Percentiles rank a stretch among this genome's conserved stretches.
These are phyloP conservation scores for Leptinotarsa defecta DNA, from an alignment of 1,140 invertebrate genomes.

Conservation along the genomic window DNA sequence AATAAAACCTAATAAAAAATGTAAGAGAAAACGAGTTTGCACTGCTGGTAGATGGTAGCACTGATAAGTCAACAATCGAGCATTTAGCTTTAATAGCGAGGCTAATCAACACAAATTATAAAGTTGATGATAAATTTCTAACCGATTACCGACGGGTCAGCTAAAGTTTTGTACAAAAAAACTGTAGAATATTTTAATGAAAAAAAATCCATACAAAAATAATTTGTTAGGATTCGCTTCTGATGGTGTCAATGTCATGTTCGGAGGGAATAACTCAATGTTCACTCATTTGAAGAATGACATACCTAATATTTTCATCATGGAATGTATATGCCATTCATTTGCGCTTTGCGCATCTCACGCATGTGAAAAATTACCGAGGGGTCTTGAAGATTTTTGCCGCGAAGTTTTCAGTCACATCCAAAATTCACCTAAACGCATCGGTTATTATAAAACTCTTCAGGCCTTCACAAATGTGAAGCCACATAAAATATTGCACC, in stretches of 20 bases:
- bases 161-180: too few species aligned
- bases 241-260: slow-evolving; percentile 53
- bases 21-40: slow-evolving; percentile 8
- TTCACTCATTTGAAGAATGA: slow-evolving; percentile 17
- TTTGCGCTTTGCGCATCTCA: slow-evolving; percentile 32
- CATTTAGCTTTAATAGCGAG: slow-evolving; percentile 15
- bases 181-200: slow-evolving; percentile 31
- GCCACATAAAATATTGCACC: slow-evolving; percentile 43
- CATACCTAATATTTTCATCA: slow-evolving; percentile 20
- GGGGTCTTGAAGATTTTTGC: slow-evolving; percentile 31
- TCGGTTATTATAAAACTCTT: slow-evolving; percentile 39
- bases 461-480: slow-evolving; percentile 45
- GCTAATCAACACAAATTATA: slow-evolving; percentile 1
- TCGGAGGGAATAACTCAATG: slow-evolving; percentile 52
- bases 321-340: slow-evolving; percentile 28
- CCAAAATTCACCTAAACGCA: slow-evolving; percentile 43
- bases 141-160: slow-evolving; percentile 4
- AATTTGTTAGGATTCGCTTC: slow-evolving; percentile 54
- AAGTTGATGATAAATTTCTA: slow-evolving; percentile 17
- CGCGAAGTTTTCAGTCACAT: slow-evolving; percentile 46
- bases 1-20: not conserved
- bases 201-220: slow-evolving; percentile 50
- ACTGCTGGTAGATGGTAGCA: slow-evolving; percentile 5
- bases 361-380: slow-evolving; percentile 27
- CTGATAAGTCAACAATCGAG: slow-evolving; percentile 4